Conservation (phyloP, 1,140 invertebrate species). For the Sycophaga agraensis region DNA sequence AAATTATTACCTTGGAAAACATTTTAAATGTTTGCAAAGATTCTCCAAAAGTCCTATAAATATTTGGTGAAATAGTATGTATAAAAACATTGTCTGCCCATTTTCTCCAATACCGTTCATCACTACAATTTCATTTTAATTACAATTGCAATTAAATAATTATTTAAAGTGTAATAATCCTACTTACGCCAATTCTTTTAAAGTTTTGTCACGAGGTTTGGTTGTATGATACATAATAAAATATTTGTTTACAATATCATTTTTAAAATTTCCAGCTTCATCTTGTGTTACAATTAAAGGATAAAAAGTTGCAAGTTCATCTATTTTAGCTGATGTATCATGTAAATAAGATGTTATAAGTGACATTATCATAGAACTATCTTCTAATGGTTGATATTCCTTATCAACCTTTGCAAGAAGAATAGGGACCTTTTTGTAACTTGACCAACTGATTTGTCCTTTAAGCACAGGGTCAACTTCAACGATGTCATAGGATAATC, state of each 20-base stretch:
- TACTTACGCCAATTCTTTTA: slow-evolving; percentile 68
- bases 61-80: slow-evolving; percentile 94
- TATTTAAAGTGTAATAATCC: slow-evolving; percentile 20
- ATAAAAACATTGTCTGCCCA: slow-evolving; percentile 93
- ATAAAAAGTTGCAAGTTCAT: slow-evolving; percentile 81
- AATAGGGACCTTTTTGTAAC: slow-evolving; percentile 95
- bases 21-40: slow-evolving; percentile 87
- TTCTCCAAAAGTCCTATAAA: slow-evolving; percentile 86
- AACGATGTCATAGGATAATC: slow-evolving; percentile 92
- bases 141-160: slow-evolving; percentile 4
- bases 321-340: slow-evolving; percentile 65
- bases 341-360: slow-evolving; percentile 76
- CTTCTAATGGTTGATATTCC: slow-evolving; percentile 83
- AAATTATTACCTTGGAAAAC: slow-evolving; percentile 72
- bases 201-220: slow-evolving; percentile 58
- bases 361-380: slow-evolving; percentile 94
- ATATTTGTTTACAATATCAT: slow-evolving; percentile 92
- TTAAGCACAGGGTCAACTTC: slow-evolving; percentile 95
- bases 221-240: slow-evolving; percentile 84
- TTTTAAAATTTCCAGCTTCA: slow-evolving; percentile 67
- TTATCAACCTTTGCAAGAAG: slow-evolving; percentile 74
- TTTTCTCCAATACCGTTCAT: slow-evolving; percentile 91
- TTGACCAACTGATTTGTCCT: slow-evolving; percentile 89
- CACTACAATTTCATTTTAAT: slow-evolving; percentile 57
- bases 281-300: slow-evolving; percentile 71